These are phyloP conservation scores for Lasioglossum oenotherae DNA, from an alignment of 2,888 invertebrate genomes.

Conservation along the genomic window DNA sequence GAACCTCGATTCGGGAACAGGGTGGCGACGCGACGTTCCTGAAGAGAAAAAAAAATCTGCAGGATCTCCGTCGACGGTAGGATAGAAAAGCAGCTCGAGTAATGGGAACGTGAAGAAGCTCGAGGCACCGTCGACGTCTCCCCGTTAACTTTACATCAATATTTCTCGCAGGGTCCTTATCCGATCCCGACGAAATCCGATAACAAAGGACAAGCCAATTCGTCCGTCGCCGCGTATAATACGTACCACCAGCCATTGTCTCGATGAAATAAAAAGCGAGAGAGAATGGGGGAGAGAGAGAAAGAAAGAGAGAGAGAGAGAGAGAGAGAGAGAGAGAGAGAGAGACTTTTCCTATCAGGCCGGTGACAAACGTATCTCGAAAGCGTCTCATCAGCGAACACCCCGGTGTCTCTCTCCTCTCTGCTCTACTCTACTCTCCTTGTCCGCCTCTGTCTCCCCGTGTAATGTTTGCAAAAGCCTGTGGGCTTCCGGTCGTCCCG, in stretches of 20 bases:
- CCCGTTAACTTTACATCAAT: slow-evolving; percentile 40
- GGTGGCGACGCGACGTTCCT: background rate
- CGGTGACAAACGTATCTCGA: slow-evolving; percentile 66
- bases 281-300: background rate
- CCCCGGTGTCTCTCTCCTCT: slow-evolving; percentile 9
- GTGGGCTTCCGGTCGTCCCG: slow-evolving; percentile 51
- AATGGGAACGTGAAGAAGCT: slow-evolving; percentile 6
- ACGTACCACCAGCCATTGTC: slow-evolving; percentile 45
- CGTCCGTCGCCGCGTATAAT: slow-evolving; percentile 36
- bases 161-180: slow-evolving; percentile 46
- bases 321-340: background rate
- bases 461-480: slow-evolving; percentile 66
- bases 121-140: slow-evolving; percentile 4
- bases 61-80: background rate
- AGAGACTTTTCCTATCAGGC: slow-evolving; percentile 53
- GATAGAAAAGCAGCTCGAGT: slow-evolving; percentile 1
- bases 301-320: background rate
- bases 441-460: slow-evolving; percentile 18
- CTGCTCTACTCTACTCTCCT: background rate
- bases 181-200: slow-evolving; percentile 53
- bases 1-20: background rate
- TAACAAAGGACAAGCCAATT: slow-evolving; percentile 50
- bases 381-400: slow-evolving; percentile 55
- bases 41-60: background rate
- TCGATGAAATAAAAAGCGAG: slow-evolving; percentile 42